Conservation (phyloP, 2,113 vertebrate genomes). For the Proterorhinus semilunaris region DNA sequence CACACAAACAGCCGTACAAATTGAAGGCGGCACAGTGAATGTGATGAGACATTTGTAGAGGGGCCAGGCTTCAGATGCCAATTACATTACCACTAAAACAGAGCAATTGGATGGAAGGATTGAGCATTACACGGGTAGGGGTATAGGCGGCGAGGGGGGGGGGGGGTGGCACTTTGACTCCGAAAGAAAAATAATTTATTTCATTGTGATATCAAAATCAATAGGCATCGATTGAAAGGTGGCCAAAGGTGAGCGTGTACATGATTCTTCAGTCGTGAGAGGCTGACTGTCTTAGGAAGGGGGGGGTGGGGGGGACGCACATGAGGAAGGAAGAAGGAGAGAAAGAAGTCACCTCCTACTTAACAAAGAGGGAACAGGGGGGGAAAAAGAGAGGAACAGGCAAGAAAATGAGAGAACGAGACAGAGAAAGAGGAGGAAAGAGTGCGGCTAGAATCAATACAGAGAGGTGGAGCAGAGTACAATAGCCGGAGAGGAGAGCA, state of each 20-base stretch:
- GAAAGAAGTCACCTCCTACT: conserved; percentile 51
- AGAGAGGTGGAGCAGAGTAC: conserved; percentile 84
- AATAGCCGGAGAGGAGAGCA: conserved; percentile 89
- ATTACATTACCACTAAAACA: conserved; percentile 64
- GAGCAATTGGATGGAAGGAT: conserved; percentile 35
- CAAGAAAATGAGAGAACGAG: conserved; percentile 26
- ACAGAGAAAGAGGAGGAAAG: conserved; percentile 24
- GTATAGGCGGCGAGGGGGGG: neutral
- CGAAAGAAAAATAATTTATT: conserved; percentile 73
- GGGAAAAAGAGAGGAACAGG: conserved; percentile 17
- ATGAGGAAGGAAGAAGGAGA: conserved; percentile 8
- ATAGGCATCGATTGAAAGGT: conserved; percentile 70
- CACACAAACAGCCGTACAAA: conserved; percentile 22
- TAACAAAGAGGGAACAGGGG: conserved; percentile 49
- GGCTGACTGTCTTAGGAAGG: conserved; percentile 29
- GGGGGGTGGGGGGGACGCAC: neutral
- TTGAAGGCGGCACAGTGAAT: conserved; percentile 42
- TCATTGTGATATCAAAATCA: conserved; percentile 77
- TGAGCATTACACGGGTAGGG: conserved; percentile 10
- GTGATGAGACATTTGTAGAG: conserved; percentile 30
- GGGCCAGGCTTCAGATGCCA: conserved; percentile 35
- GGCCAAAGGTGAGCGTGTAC: conserved; percentile 71
- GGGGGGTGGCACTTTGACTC: conserved; percentile 37
- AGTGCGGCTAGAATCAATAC: conserved; percentile 80
- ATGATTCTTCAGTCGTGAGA: conserved; percentile 65